Base-by-base conservation (phyloP, 2,797 vertebrate genomes). In the Sphaeramia orbicularis region DNA sequence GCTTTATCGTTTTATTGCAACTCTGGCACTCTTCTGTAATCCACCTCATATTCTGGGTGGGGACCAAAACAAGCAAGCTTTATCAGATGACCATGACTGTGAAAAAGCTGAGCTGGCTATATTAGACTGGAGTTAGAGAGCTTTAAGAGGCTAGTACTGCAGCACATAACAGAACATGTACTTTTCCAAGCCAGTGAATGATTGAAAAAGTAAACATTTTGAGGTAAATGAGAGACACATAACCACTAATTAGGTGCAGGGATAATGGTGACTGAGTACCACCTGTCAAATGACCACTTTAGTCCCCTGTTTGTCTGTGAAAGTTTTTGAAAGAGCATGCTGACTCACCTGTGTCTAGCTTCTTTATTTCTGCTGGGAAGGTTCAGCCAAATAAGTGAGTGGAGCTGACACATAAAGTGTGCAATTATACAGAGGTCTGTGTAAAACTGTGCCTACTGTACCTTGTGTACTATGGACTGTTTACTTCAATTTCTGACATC, bases 51-150 rank as follows among this genome's bases (percentile, higher is more conserved):
- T 78, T 83, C 79, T 83, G 90, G 92, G 92, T 70, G 89, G 72
- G 60, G 89, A 89, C 88, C 88, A 92, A 91, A 93, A 92, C 83
- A 90, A 87, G 79, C 69, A 55, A 1, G 40, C 72, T 81, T 91
- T 91, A 92, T 93, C 91, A 90, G 89, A 91, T 87, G 86, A 85
- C 88, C 74, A 48, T 84, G 83, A 70, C 67, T 82, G 80, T 52
- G 70, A 85, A 84, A 61, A 73, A 60, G 84, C 85, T 90, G 86
- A 89, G 77, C 75, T 53, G 69, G 86, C 83, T 75, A 49, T 66
- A 86, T 71, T 81, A 77, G 65, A 74, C 71, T 40, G 73, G 71
- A 68, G 65, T 79, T 79, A 19, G 45, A 63, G 60, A 71, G 57
- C 45, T 77, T 73, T 79, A 55, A 80, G 70, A 44, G 66, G 58